Base-by-base conservation (phyloP, 1,140 invertebrate genomes). In the Halictus rubicundus region DNA sequence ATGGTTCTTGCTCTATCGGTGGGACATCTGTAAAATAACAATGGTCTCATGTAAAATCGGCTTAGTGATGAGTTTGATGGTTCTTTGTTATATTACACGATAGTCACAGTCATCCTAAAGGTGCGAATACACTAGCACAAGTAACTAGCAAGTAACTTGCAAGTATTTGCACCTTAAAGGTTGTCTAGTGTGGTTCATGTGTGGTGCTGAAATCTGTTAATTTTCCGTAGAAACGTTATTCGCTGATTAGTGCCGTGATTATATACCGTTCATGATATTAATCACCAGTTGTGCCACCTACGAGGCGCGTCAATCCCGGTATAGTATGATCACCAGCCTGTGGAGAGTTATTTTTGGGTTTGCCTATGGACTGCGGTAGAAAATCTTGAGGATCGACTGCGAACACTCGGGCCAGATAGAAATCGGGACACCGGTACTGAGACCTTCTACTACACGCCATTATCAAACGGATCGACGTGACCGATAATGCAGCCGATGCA, bases 1-100 rank as follows among this genome's bases (percentile, higher is more conserved):
- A 94, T 82, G 99, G 98, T 93, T 99, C 98, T 92, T 99, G 98
- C 92, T 99, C 99, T 89, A 95, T 95, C 80, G 96, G 95, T 83
- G 97, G 96, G 60, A 98, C 97, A 96, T 99, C 98, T 99, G 94
- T 68, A 95, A 95, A 54, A 79, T 69, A 73, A 59, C 14, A 70
- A 57, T 57, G 69, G 81, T 63, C 71, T 60, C 9, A 74, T 23
- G 39, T 54, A 64, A 64, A 77, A 39, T 52, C 14, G 42, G 46
- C 5, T n/a, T 6, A 14, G 27, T 2, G 10, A 27, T 4, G 5
- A 4, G 23, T 25, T 25, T 9, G 14, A 9, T 9, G 10, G 27
- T 25, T 25, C 21, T 3, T 27, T 32, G 14, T 19, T 42, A 42
- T 2, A 65, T 42, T 63, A 37, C 37, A 7, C 5, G 3, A 64